A percentile compares a stretch with the other conserved stretches of the same genome.
These are phyloP conservation scores for Uropsilus gracilis DNA, from an alignment of 2,113 vertebrate genomes.

Conservation along the genomic window DNA sequence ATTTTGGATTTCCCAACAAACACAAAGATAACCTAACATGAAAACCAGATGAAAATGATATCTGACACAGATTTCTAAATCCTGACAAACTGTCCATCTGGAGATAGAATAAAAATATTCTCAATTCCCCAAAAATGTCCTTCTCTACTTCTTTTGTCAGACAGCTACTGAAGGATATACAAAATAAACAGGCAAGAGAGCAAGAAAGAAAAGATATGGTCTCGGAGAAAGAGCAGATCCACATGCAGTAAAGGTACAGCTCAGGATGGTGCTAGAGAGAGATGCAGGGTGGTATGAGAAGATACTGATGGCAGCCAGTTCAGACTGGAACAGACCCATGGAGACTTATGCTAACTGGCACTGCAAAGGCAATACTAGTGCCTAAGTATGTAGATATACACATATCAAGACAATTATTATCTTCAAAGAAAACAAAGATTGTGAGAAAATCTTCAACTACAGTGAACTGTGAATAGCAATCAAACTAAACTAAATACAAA, in stretches of 20 bases:
- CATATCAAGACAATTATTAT: neutral
- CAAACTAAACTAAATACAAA: neutral
- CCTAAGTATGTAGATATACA: neutral
- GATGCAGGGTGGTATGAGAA: neutral
- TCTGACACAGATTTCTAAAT: neutral
- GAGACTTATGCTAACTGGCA: neutral
- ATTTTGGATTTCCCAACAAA: neutral
- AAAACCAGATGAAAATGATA: neutral
- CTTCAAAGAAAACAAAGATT: too few relatives aligned
- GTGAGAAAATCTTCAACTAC: neutral
- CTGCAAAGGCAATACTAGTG: rapidly evolving
- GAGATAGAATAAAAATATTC: neutral
- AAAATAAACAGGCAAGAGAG: neutral
- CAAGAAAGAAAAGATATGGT: neutral
- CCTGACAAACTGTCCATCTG: neutral
- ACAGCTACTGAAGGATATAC: neutral
- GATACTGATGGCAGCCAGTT: neutral
- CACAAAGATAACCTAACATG: neutral
- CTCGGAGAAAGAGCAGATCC: neutral
- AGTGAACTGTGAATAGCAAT: neutral
- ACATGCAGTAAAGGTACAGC: neutral
- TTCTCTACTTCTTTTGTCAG: neutral
- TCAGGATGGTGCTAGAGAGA: neutral
- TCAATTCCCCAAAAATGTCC: neutral
- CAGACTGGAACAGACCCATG: neutral